phyloP scores from a whole-genome alignment of 35 echinoderm and acorn worm genomes.

The Ophiothrix spiculata region DNA sequence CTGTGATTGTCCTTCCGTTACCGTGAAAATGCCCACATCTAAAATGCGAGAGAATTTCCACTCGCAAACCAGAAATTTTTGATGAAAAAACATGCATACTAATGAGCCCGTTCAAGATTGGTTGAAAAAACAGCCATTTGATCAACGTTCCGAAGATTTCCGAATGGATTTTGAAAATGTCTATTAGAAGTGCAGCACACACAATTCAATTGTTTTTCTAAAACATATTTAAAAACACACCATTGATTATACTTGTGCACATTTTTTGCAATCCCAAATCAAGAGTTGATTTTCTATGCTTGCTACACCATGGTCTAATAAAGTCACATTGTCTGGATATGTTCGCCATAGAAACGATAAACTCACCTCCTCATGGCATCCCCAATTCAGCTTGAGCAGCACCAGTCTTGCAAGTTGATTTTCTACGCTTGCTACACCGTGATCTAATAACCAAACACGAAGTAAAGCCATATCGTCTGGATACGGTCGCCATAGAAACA shows the following conservation, averaged over 20 bases:
- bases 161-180: no score
- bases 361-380: conserved; percentile 70
- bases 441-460: conserved; percentile 65
- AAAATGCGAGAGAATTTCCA: no score
- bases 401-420: conserved; percentile 85
- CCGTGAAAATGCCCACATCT: no score
- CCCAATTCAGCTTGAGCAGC: conserved; percentile 84
- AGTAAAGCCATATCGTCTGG: conserved; percentile 65
- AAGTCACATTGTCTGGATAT: neutral
- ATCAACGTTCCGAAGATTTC: no score
- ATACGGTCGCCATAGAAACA: conserved; percentile 70
- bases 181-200: neutral
- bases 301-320: neutral
- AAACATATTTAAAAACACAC: no score
- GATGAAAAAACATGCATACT: no score
- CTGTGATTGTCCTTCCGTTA: no score
- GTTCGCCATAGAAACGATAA: neutral
- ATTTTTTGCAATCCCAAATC: no score
- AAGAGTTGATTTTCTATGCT: neutral
- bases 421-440: conserved; percentile 54
- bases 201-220: neutral
- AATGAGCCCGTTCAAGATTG: no score
- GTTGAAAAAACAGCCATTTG: no score
- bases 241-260: no score
- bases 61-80: no score